These are phyloP conservation scores for Amblyjoppa fuscipennis DNA, from an alignment of 2,888 invertebrate genomes.

Conservation along the genomic window DNA sequence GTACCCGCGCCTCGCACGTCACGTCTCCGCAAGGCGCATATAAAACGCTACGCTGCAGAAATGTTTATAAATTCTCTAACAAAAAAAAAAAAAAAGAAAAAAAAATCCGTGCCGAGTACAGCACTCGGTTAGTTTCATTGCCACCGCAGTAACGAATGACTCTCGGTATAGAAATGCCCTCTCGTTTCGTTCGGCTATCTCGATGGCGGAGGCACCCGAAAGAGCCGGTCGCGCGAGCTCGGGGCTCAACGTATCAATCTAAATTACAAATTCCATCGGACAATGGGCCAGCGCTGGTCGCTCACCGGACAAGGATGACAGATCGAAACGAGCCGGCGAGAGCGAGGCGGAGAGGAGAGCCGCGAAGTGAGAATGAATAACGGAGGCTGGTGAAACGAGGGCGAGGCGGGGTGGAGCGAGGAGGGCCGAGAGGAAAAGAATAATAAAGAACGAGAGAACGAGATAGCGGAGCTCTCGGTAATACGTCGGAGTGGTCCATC, in stretches of 20 bases:
- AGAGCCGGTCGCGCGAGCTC: slow-evolving; percentile 61
- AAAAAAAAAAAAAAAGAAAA: slow-evolving; percentile 32
- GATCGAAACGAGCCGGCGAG: slow-evolving; percentile 30
- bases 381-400: slow-evolving; percentile 42
- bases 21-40: not conserved
- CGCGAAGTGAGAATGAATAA: slow-evolving; percentile 57
- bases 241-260: slow-evolving; percentile 82
- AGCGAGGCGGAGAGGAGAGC: slow-evolving; percentile 32
- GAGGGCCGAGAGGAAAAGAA: slow-evolving; percentile 13
- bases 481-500: slow-evolving; percentile 17
- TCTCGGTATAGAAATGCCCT: slow-evolving; percentile 28
- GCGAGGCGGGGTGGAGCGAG: slow-evolving; percentile 23
- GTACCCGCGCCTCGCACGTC: not conserved
- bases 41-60: not conserved
- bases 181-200: slow-evolving; percentile 46
- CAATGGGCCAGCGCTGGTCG: slow-evolving; percentile 74
- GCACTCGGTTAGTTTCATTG: slow-evolving; percentile 28
- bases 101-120: slow-evolving; percentile 55
- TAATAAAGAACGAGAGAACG: slow-evolving; percentile 16
- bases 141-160: slow-evolving; percentile 32
- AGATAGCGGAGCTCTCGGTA: slow-evolving; percentile 29
- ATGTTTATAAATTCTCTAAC: slow-evolving; percentile 11
- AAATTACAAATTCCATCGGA: slow-evolving; percentile 85
- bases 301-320: slow-evolving; percentile 50
- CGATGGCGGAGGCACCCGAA: slow-evolving; percentile 63